A percentile compares a stretch with the other conserved stretches of the same genome.
These are phyloP conservation scores for Vireo altiloquus DNA, from an alignment of 2,113 vertebrate species.

Conservation along the genomic window DNA sequence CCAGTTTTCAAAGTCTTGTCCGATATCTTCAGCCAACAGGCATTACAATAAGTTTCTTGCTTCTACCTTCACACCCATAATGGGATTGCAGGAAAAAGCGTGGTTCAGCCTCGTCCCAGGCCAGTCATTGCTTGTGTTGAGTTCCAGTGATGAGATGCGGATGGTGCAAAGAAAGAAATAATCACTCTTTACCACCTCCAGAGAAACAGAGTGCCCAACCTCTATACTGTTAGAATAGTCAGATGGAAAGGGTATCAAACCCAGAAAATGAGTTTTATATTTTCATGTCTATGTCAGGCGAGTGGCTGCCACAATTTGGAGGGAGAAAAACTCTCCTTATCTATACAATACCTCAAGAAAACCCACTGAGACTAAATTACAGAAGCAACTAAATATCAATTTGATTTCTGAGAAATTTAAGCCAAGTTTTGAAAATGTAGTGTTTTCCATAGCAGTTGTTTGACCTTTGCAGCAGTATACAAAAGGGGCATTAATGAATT, in stretches of 20 bases:
- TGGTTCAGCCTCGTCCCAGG: neutral
- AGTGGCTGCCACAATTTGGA: neutral
- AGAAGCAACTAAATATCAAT: neutral
- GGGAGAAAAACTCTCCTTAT: neutral
- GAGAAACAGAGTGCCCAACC: neutral
- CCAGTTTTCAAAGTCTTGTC: neutral
- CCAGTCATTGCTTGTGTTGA: neutral
- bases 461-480: neutral
- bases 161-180: neutral
- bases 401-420: neutral
- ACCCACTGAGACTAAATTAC: neutral
- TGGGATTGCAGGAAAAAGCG: neutral
- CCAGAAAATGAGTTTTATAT: neutral
- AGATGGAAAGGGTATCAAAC: neutral
- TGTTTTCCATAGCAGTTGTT: neutral
- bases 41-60: neutral
- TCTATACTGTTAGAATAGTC: neutral
- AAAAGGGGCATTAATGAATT: neutral
- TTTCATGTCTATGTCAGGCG: neutral
- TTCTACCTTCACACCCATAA: neutral
- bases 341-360: neutral
- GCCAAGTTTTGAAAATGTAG: neutral
- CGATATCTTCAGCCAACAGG: neutral
- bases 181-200: neutral
- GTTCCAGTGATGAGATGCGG: neutral